phyloP scores from a whole-genome alignment of 1,140 invertebrate genomes.

The Drosophila azteca region DNA sequence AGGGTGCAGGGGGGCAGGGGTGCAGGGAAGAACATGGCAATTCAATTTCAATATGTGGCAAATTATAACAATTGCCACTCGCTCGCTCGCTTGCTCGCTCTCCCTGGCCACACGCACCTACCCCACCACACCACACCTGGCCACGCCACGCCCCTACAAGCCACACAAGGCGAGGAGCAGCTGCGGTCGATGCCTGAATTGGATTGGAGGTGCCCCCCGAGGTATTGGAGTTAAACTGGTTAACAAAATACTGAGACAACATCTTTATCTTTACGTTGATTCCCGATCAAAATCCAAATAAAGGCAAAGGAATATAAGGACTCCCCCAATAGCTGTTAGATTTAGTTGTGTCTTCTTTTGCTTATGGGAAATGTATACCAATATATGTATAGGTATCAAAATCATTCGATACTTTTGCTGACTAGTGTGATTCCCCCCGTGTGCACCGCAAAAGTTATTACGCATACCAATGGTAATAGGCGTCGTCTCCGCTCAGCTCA shows the following conservation, averaged over 20 bases:
- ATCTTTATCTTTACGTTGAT: no score
- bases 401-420: neutral
- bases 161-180: slow-evolving; percentile 8
- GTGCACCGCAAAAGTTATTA: slow-evolving; percentile 49
- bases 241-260: neutral
- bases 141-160: slow-evolving; percentile 4
- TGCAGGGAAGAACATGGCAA: slow-evolving; percentile 23
- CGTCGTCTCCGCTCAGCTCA: neutral
- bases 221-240: slow-evolving; percentile 9
- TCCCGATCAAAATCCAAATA: neutral
- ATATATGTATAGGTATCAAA: no score
- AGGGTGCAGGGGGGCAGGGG: slow-evolving; percentile 28
- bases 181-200: slow-evolving; percentile 38
- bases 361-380: no score
- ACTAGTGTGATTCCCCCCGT: slow-evolving; percentile 33
- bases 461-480: slow-evolving; percentile 58
- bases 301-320: no score
- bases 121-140: slow-evolving; percentile 5
- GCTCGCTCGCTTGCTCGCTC: neutral
- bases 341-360: neutral
- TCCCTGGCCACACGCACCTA: slow-evolving; percentile 23
- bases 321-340: neutral
- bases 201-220: slow-evolving; percentile 16
- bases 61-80: slow-evolving; percentile 57
- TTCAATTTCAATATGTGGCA: slow-evolving; percentile 62